A percentile compares a stretch with the other conserved stretches of the same genome.
phyloP scores from a whole-genome alignment of 2,113 vertebrate species.

The Pachypanchax playfairii region DNA sequence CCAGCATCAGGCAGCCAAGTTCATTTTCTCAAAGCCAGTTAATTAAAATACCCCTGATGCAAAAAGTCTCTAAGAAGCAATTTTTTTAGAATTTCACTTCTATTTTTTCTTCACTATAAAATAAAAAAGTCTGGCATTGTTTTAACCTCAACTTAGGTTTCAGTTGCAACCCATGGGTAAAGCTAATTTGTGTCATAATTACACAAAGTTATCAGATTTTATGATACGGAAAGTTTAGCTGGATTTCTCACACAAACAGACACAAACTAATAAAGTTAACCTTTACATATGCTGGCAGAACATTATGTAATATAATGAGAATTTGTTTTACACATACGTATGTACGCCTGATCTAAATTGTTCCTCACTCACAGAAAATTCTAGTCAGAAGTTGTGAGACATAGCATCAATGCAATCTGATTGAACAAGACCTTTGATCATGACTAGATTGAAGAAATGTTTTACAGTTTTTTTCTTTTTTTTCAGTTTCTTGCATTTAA shows the following conservation, averaged over 20 bases:
- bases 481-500: no score
- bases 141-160: not conserved
- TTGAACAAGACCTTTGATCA: no score
- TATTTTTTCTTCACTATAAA: not conserved
- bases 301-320: no score
- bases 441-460: no score
- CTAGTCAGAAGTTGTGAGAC: no score
- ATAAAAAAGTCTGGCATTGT: no score
- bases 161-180: not conserved
- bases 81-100: not conserved
- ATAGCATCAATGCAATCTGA: no score
- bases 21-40: not conserved
- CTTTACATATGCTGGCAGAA: no score
- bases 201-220: not conserved
- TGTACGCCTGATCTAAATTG: no score
- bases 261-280: not conserved
- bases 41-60: not conserved
- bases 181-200: not conserved
- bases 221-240: not conserved
- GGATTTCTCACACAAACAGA: not conserved
- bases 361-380: no score
- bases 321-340: no score
- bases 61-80: not conserved
- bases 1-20: not conserved
- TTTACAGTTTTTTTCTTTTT: no score